A percentile compares a stretch with the other conserved stretches of the same genome.
Conservation (phyloP, 2,888 invertebrate species). For the Drepana falcataria region DNA sequence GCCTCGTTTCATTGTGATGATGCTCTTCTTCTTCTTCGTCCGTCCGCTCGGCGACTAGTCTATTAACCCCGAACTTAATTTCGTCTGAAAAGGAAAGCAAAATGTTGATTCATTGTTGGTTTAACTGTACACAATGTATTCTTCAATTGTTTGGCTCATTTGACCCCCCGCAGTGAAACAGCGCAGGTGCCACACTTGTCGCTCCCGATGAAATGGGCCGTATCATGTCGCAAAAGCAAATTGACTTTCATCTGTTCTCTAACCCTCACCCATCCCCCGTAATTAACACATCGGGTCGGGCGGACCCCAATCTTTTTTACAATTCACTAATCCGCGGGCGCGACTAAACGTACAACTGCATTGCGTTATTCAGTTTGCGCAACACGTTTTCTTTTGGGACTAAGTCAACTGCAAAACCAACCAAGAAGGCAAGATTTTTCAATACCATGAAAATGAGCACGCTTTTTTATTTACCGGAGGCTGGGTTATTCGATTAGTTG, state of each 20-base stretch:
- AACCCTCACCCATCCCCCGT: conserved; percentile 70
- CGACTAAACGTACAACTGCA: conserved; percentile 61
- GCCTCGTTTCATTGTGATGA: conserved; percentile 57
- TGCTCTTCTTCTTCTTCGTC: conserved; percentile 80
- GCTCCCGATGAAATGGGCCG: conserved; percentile 79
- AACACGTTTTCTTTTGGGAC: too few relatives aligned
- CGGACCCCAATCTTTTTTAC: conserved; percentile 72
- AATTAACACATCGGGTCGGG: conserved; percentile 76
- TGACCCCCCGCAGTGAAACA: conserved; percentile 49
- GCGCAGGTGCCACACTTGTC: conserved; percentile 78
- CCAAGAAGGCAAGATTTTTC: too few relatives aligned
- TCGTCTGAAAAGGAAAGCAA: conserved; percentile 81
- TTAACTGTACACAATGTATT: not conserved
- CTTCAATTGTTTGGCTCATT: conserved; percentile 43
- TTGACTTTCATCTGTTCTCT: conserved; percentile 79
- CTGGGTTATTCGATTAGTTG: too few relatives aligned
- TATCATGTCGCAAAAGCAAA: conserved; percentile 83
- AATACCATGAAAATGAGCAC: too few relatives aligned
- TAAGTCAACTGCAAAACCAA: too few relatives aligned
- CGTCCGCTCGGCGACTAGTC: conserved; percentile 83
- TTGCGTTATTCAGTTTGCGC: conserved; percentile 35
- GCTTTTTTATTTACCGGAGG: too few relatives aligned
- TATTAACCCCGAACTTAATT: conserved; percentile 90
- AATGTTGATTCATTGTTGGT: not conserved
- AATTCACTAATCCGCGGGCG: conserved; percentile 75